Evolutionary conservation across 2,888 invertebrate genomes (phyloP).

Genomic region (Diarsia mendica): DNA sequence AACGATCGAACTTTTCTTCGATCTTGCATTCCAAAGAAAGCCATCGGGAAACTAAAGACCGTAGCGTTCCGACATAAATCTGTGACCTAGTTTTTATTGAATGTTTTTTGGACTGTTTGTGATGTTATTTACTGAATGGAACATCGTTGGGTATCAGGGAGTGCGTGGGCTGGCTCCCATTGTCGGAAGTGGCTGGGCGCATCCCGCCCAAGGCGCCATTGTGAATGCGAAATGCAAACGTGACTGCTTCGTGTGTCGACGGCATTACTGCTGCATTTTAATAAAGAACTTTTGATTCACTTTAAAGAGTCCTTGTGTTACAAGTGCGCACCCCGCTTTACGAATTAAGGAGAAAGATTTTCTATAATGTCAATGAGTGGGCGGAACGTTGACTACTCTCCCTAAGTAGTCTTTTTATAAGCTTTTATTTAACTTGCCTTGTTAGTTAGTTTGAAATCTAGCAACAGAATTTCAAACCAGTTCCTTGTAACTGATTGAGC

Average conservation of each 20-base stretch:
- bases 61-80: conserved; percentile 23
- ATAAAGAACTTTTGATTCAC: conserved; percentile 57
- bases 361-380: conserved; percentile 11
- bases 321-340: conserved; percentile 16
- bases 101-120: conserved; percentile 37
- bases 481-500: no score
- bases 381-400: conserved; percentile 29
- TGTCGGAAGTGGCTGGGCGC: conserved; percentile 78
- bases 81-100: conserved; percentile 44
- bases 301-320: conserved; percentile 37
- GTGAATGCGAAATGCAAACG: conserved; percentile 80
- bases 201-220: conserved; percentile 72
- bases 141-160: conserved; percentile 51
- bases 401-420: conserved; percentile 5
- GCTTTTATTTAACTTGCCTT: no score
- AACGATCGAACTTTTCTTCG: conserved; percentile 18
- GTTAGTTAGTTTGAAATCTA: no score
- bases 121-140: conserved; percentile 44
- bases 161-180: conserved; percentile 67
- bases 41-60: conserved; percentile 22
- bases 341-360: conserved; percentile 29
- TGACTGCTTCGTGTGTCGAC: conserved; percentile 73
- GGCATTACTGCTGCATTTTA: conserved; percentile 72
- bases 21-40: conserved; percentile 32
- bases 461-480: no score